Evolutionary conservation across 2,888 invertebrate species (phyloP), one percentile per base, ranked within the genome.

Genomic region (Tridacna gigas): DNA sequence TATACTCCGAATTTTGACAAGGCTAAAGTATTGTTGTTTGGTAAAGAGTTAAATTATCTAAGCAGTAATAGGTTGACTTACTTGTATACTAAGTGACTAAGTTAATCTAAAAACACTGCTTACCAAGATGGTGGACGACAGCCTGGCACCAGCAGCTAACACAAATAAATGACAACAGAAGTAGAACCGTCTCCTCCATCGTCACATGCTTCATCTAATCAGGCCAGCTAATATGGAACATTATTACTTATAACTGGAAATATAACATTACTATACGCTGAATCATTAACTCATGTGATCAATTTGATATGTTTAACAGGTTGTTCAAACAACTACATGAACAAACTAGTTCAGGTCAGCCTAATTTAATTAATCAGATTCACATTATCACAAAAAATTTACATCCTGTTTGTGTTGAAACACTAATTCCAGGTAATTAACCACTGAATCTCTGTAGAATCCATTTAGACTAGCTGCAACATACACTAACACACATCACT

Each of bases 91-190:
- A 15, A 51, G 51, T 15, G 11, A 56, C 15, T 20, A 56, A 20
- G 56, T 56, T 56, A 56, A 1, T 3, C 15, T 56, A 56, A 56
- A 56, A 56, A 20, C 9, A 9, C 9, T 20, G 25, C 71, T 71
- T 71, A 71, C 71, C 71, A n/a, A 71, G 71, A 25, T 71, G 48
- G 51, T 71, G 71, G 5, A 71, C 71, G 22, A 71, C 71, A 25
- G 71, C 71, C 51, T 71, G 71, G 51, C 71, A 51, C 48, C 48
- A 71, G 71, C 71, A 71, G 51, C 71, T 71, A 51, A 71, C 71
- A 51, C 71, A 71, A 26, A 71, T 71, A 71, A 71, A 71, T 22
- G 51, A 71, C 51, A 71, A 71, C 15, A 71, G 51, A 48, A 71
- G 51, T 51, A 71, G 15, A 71, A 71, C 47, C 28, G 67, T 71